Conservation (phyloP, 2,113 vertebrate genomes). For the Aldabrachelys gigantea region DNA sequence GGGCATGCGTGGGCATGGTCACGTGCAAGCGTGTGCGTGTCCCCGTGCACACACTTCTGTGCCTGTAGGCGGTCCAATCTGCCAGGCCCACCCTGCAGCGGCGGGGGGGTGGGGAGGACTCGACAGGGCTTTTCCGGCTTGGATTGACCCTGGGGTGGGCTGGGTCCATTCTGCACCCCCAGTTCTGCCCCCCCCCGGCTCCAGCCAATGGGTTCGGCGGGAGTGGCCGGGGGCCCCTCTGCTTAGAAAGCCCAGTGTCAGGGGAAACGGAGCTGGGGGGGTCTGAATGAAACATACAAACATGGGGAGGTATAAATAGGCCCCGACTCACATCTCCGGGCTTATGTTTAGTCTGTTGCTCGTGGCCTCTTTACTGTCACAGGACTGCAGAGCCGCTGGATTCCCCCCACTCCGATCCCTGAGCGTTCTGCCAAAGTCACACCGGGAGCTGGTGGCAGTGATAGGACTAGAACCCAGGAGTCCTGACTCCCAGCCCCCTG, state of each 20-base stretch:
- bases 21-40: background rate
- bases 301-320: background rate
- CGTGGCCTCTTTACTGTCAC: background rate
- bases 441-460: too few species aligned
- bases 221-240: background rate
- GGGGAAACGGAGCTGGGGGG: background rate
- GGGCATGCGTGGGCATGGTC: too few species aligned
- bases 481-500: background rate
- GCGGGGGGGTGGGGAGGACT: background rate
- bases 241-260: background rate
- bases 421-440: background rate
- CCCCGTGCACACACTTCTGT: background rate
- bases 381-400: background rate
- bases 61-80: too few species aligned
- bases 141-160: background rate
- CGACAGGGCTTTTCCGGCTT: background rate
- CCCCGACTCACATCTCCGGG: background rate
- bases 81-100: background rate
- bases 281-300: background rate
- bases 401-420: conserved; percentile 54
- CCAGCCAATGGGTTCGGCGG: background rate
- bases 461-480: background rate
- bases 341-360: background rate
- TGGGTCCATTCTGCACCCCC: background rate
- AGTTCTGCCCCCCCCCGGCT: background rate